These are phyloP conservation scores for Aradus depressus DNA, from an alignment of 2,888 invertebrate genomes.

Conservation along the genomic window DNA sequence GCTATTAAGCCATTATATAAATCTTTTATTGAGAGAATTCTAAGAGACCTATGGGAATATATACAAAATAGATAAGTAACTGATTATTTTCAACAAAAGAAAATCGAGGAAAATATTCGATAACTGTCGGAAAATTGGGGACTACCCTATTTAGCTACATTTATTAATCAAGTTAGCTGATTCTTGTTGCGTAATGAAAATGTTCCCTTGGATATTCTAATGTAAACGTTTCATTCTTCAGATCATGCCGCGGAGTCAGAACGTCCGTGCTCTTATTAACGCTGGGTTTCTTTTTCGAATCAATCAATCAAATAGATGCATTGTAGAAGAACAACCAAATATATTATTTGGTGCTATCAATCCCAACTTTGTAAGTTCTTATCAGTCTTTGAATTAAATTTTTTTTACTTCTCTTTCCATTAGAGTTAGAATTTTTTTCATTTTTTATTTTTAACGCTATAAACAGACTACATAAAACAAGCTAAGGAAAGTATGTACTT, in stretches of 20 bases:
- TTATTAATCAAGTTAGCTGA: no score
- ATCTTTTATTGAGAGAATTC: no score
- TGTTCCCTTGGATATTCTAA: no score
- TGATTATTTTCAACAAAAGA: no score
- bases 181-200: no score
- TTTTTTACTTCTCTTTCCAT: background rate
- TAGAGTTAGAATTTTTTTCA: background rate
- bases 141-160: no score
- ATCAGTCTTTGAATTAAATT: background rate
- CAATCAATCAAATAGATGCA: conserved; percentile 38
- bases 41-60: no score
- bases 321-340: conserved; percentile 42
- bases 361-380: conserved; percentile 36
- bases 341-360: conserved; percentile 43
- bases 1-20: no score
- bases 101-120: no score
- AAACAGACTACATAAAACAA: background rate
- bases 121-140: no score
- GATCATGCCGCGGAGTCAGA: conserved; percentile 66
- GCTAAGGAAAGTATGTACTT: background rate
- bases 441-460: background rate
- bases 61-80: no score
- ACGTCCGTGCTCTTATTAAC: conserved; percentile 65
- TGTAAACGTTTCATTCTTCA: conserved; percentile 40
- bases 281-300: conserved; percentile 58